Base-by-base conservation (phyloP, 2,888 invertebrate genomes). In the Suillia variegata region DNA sequence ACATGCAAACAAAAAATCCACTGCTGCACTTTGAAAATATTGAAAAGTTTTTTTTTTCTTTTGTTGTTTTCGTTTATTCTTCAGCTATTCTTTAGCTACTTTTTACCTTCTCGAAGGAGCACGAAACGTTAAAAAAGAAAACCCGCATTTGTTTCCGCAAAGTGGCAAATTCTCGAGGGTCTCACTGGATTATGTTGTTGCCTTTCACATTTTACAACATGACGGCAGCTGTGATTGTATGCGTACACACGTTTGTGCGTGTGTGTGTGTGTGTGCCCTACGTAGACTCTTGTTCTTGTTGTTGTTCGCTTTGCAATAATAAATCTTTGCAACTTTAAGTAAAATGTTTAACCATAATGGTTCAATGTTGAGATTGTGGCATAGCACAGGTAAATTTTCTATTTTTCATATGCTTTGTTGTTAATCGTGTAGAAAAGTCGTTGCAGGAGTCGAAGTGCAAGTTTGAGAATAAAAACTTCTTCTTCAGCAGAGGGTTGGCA, bases 311-410 rank as follows among this genome's bases (percentile, higher is more conserved):
- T 22, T 54, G 42, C 42, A 54, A 24, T 54, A 45, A 54, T 47
- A 54, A 54, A 45, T 54, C 54, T 33, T 17, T 8, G 26, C 45
- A 54, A 54, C 31, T 47, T 42, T 54, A 17, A 20, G 18, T 17
- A 6, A 45, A 18, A 45, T 45, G 18, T 13, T 45, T 45, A 45
- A 45, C 18, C 45, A 18, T 45, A 45, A 45, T 45, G 45, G 45
- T 13, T 18, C 13, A 38, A 20, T 17, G 45, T 45, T 38, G 10
- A 38, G 45, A 45, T 18, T 45, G 45, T 18, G 45, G 18, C n/a
- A 38, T 45, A 45, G 17, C 20, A 5, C 45, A 45, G 38, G 38
- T 38, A n/a, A 38, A n/a, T 13, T n/a, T n/a, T 45, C 5, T 20
- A 45, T 45, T 18, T 45, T 45, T 17, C 17, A 18, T 45, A 45